Evolutionary conservation across 1,140 invertebrate genomes (phyloP).

Genomic region (Apis dorsata): DNA sequence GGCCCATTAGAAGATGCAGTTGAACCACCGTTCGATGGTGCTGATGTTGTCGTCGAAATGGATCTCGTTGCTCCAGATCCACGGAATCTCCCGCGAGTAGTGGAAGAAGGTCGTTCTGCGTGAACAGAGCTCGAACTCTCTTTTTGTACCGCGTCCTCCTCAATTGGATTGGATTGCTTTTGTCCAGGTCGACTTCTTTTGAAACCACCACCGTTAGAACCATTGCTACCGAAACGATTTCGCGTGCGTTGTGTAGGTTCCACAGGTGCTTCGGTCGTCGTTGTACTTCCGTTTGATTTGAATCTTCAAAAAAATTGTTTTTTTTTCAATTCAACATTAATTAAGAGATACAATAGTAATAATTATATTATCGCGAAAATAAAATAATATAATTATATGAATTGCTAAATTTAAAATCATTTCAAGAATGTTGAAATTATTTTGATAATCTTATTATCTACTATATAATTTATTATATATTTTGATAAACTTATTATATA

Average conservation of each 20-base stretch:
- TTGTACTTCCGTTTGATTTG: conserved; percentile 65
- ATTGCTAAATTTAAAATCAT: too few species aligned
- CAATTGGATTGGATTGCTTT: conserved; percentile 55
- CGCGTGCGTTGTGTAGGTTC: conserved; percentile 69
- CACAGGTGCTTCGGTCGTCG: conserved; percentile 63
- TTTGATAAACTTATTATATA: too few species aligned
- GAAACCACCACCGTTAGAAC: conserved; percentile 60
- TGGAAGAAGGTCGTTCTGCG: conserved; percentile 63
- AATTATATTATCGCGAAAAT: too few species aligned
- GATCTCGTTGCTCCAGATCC: conserved; percentile 55
- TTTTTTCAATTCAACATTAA: too few species aligned
- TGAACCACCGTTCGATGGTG: conserved; percentile 58
- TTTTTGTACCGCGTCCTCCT: conserved; percentile 72
- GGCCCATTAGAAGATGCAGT: conserved; percentile 57
- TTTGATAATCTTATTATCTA: too few species aligned
- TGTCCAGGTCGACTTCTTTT: conserved; percentile 73
- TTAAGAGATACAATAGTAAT: too few species aligned
- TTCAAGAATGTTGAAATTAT: too few species aligned
- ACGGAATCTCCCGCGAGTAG: conserved; percentile 71
- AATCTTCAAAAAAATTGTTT: conserved; percentile 57
- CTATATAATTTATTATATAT: too few species aligned
- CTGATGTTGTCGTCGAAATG: conserved; percentile 74
- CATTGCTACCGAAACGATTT: conserved; percentile 67
- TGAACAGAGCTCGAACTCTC: conserved; percentile 64
- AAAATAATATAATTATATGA: too few species aligned